Evolutionary conservation across 2,797 vertebrate species (phyloP).

Genomic region (Onychomys arenicola): DNA sequence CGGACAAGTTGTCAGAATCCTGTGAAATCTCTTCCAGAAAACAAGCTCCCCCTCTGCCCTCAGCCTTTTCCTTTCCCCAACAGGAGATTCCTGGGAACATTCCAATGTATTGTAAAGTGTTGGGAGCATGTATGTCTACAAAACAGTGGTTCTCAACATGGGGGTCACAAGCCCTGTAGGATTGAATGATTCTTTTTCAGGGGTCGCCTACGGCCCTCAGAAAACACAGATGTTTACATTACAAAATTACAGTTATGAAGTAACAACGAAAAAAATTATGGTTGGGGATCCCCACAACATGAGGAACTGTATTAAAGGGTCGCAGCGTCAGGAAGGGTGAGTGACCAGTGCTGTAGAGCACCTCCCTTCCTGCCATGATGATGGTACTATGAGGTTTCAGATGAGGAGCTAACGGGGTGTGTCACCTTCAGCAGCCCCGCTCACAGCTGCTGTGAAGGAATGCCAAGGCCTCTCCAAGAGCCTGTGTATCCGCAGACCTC

Average conservation of each 20-base stretch:
- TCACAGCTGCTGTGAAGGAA: background rate
- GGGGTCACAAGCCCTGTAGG: accelerated
- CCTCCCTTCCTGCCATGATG: background rate
- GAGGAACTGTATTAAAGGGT: background rate
- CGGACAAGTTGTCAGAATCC: background rate
- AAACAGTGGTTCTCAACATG: background rate
- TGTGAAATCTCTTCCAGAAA: background rate
- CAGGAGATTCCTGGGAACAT: background rate
- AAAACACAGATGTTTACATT: background rate
- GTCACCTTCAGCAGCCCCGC: background rate
- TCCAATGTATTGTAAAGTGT: background rate
- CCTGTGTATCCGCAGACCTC: background rate
- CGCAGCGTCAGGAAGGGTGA: accelerated
- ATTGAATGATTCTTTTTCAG: background rate
- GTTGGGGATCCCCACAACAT: background rate
- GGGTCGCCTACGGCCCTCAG: background rate
- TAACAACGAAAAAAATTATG: background rate
- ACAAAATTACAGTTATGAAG: background rate
- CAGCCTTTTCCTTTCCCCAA: background rate
- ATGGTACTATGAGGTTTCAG: background rate
- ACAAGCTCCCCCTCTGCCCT: background rate
- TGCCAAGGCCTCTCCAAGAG: too few relatives aligned
- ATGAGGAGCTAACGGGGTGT: background rate
- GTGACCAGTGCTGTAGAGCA: background rate
- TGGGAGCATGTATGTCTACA: background rate